phyloP scores from a whole-genome alignment of 2,113 vertebrate genomes.

The Hippolais icterina region DNA sequence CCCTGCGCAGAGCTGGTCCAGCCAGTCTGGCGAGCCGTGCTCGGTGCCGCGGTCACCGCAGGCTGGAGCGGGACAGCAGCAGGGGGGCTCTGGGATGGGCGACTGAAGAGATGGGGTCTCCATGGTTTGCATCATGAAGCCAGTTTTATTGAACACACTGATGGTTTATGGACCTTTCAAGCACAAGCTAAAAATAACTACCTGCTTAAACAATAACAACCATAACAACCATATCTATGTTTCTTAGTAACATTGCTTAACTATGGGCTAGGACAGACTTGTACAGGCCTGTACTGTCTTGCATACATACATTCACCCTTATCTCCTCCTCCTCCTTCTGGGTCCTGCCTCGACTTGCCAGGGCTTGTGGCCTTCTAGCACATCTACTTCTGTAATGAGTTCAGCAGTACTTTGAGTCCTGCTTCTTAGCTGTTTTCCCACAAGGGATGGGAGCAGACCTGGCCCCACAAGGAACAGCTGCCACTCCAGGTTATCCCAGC shows the following conservation, averaged over 20 bases:
- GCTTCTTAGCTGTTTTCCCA: not conserved
- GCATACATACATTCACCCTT: not conserved
- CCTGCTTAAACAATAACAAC: not conserved
- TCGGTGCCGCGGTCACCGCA: not conserved
- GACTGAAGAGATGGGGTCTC: not conserved
- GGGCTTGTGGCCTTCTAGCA: not conserved
- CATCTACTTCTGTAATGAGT: not conserved
- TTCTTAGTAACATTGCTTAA: not conserved
- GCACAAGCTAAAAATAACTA: not conserved
- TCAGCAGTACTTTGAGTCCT: not conserved
- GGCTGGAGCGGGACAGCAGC: not conserved
- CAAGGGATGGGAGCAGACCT: not conserved
- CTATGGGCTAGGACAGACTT: not conserved
- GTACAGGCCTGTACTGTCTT: not conserved
- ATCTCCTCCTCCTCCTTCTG: not conserved
- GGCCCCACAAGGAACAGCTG: not conserved
- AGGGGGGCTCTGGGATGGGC: not conserved
- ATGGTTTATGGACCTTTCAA: not conserved
- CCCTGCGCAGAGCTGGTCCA: accelerated
- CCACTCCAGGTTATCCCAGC: not conserved
- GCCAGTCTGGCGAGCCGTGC: not conserved
- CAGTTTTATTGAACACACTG: not conserved
- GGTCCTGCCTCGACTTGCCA: not conserved
- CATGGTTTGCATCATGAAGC: not conserved
- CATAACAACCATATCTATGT: no score